Evolutionary conservation across 2,888 invertebrate species (phyloP).

Genomic region (Macrosoma leucophasiata): DNA sequence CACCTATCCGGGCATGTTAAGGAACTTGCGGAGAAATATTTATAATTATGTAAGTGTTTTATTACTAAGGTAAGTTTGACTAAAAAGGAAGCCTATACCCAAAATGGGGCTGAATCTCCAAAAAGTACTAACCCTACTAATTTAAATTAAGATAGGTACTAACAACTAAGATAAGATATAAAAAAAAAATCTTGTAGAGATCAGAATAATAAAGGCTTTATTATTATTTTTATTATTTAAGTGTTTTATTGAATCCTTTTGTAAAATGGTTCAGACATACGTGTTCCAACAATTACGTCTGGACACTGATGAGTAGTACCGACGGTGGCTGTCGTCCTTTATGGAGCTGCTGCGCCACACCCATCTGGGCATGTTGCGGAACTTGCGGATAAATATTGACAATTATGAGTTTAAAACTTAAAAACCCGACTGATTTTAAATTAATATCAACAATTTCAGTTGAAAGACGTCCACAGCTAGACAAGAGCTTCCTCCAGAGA

Average conservation of each 20-base stretch:
- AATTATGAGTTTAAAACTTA: too few species aligned
- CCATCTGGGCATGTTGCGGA: slow-evolving; percentile 97
- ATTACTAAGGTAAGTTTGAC: neutral
- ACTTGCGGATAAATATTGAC: slow-evolving; percentile 89
- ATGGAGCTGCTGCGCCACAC: slow-evolving; percentile 96
- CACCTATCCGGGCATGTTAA: slow-evolving; percentile 98
- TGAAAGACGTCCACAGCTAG: too few species aligned
- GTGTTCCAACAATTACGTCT: too few species aligned
- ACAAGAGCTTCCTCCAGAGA: too few species aligned
- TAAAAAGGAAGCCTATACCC: too few species aligned
- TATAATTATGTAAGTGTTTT: slow-evolving; percentile 82
- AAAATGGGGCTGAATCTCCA: too few species aligned
- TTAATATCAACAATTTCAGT: too few species aligned
- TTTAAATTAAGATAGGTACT: too few species aligned
- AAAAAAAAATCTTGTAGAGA: neutral
- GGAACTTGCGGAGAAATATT: slow-evolving; percentile 90
- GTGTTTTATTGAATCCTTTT: neutral
- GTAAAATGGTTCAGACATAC: too few species aligned
- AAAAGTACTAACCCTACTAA: too few species aligned
- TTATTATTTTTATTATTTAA: neutral
- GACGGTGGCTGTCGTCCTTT: slow-evolving; percentile 90
- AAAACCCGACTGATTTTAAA: too few species aligned
- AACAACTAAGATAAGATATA: too few species aligned
- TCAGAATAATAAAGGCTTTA: neutral
- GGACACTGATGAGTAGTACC: slow-evolving; percentile 91